Evolutionary conservation across 2,113 vertebrate species (phyloP).

Genomic region (Callithrix jacchus): DNA sequence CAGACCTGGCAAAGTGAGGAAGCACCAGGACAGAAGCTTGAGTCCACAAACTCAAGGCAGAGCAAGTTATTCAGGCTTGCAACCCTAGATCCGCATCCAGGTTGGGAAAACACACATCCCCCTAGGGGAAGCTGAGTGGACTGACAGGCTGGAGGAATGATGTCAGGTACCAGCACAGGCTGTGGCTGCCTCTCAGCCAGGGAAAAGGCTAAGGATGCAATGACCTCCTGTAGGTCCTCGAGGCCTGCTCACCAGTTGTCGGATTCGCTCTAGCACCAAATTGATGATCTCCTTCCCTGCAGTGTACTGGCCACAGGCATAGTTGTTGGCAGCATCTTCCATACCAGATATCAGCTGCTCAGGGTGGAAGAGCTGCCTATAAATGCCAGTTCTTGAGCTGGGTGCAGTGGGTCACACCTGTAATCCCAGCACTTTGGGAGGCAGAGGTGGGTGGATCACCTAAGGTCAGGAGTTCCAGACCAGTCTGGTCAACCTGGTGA

Average conservation of each 20-base stretch:
- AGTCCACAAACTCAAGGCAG: not conserved
- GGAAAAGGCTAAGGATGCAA: not conserved
- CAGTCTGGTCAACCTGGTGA: no score
- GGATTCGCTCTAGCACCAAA: constrained; percentile 87
- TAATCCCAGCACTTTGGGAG: no score
- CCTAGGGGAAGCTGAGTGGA: not conserved
- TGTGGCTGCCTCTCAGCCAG: not conserved
- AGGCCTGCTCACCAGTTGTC: constrained; percentile 86
- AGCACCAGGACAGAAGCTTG: not conserved
- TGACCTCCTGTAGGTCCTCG: not conserved
- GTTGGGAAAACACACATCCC: not conserved
- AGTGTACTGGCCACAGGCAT: constrained; percentile 91
- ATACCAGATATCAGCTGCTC: constrained; percentile 93
- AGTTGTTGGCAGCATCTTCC: constrained; percentile 93
- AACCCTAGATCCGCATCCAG: not conserved
- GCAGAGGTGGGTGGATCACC: no score
- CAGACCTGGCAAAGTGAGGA: not conserved
- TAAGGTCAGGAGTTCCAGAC: no score
- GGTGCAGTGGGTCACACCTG: no score
- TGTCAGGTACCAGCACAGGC: not conserved
- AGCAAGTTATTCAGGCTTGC: not conserved
- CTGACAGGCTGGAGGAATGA: not conserved
- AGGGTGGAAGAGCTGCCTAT: constrained; percentile 87
- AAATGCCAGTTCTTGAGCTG: constrained; percentile 64
- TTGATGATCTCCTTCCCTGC: constrained; percentile 91